Evolutionary conservation across 2,888 invertebrate genomes (phyloP).

Genomic region (Orthosia incerta): DNA sequence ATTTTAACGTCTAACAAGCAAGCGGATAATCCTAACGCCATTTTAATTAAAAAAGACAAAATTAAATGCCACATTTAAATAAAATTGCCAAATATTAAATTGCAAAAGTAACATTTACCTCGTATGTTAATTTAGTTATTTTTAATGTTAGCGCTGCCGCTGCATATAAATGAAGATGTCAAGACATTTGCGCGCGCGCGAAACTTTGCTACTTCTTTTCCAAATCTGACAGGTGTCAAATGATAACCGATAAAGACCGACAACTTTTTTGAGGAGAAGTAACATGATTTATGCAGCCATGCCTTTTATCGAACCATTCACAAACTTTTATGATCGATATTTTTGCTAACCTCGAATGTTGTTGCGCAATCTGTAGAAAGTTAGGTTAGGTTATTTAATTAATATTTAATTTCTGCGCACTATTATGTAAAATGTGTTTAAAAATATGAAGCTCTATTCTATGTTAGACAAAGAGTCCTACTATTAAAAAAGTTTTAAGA

Average conservation of each 20-base stretch:
- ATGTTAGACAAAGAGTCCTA: conserved; percentile 35
- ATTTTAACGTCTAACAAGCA: background rate
- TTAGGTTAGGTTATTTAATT: conserved; percentile 10
- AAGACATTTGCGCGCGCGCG: background rate
- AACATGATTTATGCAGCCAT: conserved; percentile 37
- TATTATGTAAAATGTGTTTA: conserved; percentile 48
- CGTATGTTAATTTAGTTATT: background rate
- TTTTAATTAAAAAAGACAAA: background rate
- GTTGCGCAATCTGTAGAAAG: conserved; percentile 62
- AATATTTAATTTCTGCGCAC: conserved; percentile 35
- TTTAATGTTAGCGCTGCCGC: conserved; percentile 4
- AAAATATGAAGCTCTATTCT: conserved; percentile 11
- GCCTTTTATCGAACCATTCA: conserved; percentile 26
- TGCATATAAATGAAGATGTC: conserved; percentile 12
- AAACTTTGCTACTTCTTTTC: conserved; percentile 17
- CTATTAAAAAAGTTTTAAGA: conserved; percentile 17
- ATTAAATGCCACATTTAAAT: conserved; percentile 16
- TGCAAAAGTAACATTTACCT: conserved; percentile 11
- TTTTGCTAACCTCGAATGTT: conserved; percentile 23
- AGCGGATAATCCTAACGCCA: background rate
- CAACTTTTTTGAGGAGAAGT: conserved; percentile 19
- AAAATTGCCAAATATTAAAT: conserved; percentile 15
- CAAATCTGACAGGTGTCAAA: conserved; percentile 50
- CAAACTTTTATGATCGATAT: conserved; percentile 27
- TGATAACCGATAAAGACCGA: conserved; percentile 13